Base-by-base conservation (phyloP, 2,797 vertebrate species). In the Pipistrellus pygmaeus region DNA sequence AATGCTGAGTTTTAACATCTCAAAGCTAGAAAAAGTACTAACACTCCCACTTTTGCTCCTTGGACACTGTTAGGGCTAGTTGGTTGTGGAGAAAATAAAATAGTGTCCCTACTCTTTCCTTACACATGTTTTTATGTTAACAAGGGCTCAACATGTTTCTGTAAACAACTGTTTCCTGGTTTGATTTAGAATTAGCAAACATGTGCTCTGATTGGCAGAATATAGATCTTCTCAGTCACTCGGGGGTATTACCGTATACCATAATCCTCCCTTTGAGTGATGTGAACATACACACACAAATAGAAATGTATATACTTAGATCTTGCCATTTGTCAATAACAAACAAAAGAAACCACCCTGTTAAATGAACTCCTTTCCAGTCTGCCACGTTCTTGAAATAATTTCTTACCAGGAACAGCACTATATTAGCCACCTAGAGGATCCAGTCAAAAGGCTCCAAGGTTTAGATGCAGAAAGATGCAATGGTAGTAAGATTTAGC, bases 161-260 rank as follows among this genome's bases (percentile, higher is more conserved):
- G 10, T 85, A 62, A 85, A 91, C 18, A 85, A 91, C 11, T 30
- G 21, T 55, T 46, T 30, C 11, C 13, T 71, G 30, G 77, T 32
- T 41, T 84, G 30, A 80, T 66, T 71, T 71, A 90, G 57, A 38
- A 86, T 71, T 84, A 87, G 35, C 69, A 93, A 83, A 89, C 25
- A 73, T 27, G 38, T 55, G 32, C n/a, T 25, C 32, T 78, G 75
- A 66, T 91, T 68, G 84, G 60, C 8, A 85, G 46, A 41, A 7
- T 60, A 55, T 0, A 91, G 30, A 46, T 87, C 38, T 69, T 73
- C 11, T 75, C 23, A 44, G 15, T 84, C 15, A 66, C 27, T 32
- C 23, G 2, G 15, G 27, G 20, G 1, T 84, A 68, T 15, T 44
- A 76, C n/a, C 38, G 11, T 53, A 48, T n/a, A 66, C n/a, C 64